Conservation (phyloP, 2,888 invertebrate species). For the Hanleya hanleyi region DNA sequence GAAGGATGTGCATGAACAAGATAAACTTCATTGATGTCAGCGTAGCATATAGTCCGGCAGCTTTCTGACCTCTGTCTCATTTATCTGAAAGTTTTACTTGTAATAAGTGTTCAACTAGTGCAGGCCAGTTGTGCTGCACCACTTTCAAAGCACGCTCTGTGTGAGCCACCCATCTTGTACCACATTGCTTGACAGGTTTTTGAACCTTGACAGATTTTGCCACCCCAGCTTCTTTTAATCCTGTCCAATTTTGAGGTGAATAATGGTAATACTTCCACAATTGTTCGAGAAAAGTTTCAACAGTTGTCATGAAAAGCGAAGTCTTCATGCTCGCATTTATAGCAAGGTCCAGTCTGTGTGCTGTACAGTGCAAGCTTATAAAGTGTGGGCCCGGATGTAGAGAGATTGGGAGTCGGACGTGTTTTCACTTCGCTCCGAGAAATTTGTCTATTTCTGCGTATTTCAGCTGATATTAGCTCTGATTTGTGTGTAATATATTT, state of each 20-base stretch:
- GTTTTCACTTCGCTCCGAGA: too few species aligned
- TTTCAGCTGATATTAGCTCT: too few species aligned
- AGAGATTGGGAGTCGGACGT: too few species aligned
- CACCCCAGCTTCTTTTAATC: constrained; percentile 8
- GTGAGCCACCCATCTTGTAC: constrained; percentile 1
- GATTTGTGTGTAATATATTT: too few species aligned
- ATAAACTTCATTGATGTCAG: not conserved
- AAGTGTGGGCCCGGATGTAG: too few species aligned
- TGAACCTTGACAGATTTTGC: constrained; percentile 3
- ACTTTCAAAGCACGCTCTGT: not conserved
- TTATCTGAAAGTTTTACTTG: not conserved
- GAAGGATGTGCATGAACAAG: not conserved
- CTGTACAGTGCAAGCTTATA: too few species aligned
- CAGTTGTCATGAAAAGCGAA: too few species aligned
- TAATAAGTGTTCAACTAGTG: not conserved
- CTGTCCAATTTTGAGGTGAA: constrained; percentile 17
- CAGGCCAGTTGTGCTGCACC: not conserved
- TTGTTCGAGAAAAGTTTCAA: not conserved
- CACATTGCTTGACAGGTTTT: not conserved
- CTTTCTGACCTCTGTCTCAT: not conserved
- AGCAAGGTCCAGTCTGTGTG: too few species aligned
- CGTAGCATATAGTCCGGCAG: not conserved
- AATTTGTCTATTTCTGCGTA: too few species aligned
- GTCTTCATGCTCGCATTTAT: too few species aligned
- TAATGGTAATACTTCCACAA: constrained; percentile 9